Conservation (phyloP, 2,888 invertebrate genomes). For the Drosophila ezoana region DNA sequence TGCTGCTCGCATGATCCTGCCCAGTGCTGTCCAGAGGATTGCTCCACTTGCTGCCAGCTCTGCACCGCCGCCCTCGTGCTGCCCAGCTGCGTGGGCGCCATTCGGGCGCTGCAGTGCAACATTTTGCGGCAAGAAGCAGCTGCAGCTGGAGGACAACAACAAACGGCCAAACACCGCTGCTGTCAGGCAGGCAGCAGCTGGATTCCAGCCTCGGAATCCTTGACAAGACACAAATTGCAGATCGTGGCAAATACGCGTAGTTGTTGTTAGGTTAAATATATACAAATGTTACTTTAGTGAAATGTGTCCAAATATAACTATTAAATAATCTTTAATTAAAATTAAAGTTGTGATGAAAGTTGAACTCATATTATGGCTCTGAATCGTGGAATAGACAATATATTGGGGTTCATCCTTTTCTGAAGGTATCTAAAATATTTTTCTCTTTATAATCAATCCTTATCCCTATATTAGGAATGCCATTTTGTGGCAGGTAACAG, state of each 20-base stretch:
- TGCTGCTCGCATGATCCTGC: slow-evolving; percentile 5
- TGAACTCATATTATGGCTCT: no score
- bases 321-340: background rate
- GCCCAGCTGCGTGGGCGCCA: slow-evolving; percentile 86
- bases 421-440: no score
- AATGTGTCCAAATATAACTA: slow-evolving; percentile 14
- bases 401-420: no score
- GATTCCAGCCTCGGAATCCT: slow-evolving; percentile 21
- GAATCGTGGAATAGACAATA: no score
- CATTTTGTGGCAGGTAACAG: no score
- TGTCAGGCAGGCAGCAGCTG: slow-evolving; percentile 22
- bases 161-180: slow-evolving; percentile 21
- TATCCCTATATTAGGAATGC: no score
- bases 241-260: slow-evolving; percentile 24
- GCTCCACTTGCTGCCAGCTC: slow-evolving; percentile 36
- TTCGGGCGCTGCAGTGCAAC: slow-evolving; percentile 67
- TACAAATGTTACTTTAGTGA: background rate
- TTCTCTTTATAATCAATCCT: no score
- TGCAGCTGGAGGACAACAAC: slow-evolving; percentile 55
- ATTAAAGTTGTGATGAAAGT: no score
- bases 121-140: slow-evolving; percentile 39
- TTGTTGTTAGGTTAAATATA: slow-evolving; percentile 23
- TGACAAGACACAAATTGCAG: slow-evolving; percentile 25
- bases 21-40: slow-evolving; percentile 15
- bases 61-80: slow-evolving; percentile 64